Conservation (phyloP, 2,113 vertebrate genomes). For the Chaetorhynchus papuensis region DNA sequence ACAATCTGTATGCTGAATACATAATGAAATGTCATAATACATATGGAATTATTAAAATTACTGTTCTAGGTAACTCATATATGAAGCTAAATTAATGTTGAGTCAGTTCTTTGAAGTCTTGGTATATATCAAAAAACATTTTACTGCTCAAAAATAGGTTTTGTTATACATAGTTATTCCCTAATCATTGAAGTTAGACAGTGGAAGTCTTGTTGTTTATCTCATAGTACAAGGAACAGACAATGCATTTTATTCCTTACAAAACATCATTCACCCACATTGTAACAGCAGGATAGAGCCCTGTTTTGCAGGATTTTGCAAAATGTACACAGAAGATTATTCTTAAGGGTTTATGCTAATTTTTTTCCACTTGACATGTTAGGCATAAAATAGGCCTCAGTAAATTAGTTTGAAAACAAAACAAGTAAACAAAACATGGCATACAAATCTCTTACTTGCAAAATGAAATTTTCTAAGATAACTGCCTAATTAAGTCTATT, state of each 20-base stretch:
- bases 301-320: neutral
- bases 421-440: neutral
- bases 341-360: neutral
- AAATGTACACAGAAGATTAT: neutral
- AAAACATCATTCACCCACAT: neutral
- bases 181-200: neutral
- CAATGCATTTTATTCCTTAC: neutral
- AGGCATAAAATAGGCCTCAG: neutral
- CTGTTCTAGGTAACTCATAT: neutral
- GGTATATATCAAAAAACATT: neutral
- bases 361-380: slow-evolving; percentile 32
- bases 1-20: neutral
- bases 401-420: neutral
- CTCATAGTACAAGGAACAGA: neutral
- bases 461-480: neutral
- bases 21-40: neutral
- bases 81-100: neutral
- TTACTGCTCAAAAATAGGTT: neutral
- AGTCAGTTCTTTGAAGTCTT: neutral
- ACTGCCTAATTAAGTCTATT: neutral
- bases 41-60: neutral
- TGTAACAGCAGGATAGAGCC: neutral
- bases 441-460: neutral
- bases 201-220: neutral
- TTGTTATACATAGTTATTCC: neutral